Percentiles rank a stretch among this genome's conserved stretches.
Conservation (phyloP, 1,140 invertebrate species). For the Zeugodacus cucurbitae region DNA sequence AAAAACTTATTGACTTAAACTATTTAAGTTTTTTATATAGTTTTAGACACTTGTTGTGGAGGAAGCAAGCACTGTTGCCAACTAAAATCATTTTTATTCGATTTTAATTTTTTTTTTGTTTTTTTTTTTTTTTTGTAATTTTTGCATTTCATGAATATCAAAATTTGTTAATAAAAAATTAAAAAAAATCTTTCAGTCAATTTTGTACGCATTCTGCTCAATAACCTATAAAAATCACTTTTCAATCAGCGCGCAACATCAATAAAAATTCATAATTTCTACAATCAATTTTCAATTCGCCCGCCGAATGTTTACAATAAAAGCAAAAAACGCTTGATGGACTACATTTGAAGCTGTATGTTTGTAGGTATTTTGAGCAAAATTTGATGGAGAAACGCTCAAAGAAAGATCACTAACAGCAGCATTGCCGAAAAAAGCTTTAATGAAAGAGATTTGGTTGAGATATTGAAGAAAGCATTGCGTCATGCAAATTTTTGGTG, state of each 20-base stretch:
- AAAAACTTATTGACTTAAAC: too few species aligned
- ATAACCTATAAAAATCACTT: neutral
- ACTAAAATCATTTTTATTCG: too few species aligned
- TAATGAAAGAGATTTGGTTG: neutral
- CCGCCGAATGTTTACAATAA: slow-evolving; percentile 3
- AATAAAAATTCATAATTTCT: neutral
- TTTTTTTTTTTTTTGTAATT: too few species aligned
- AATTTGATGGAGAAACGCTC: neutral
- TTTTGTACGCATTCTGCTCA: neutral
- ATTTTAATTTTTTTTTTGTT: too few species aligned
- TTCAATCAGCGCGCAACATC: neutral
- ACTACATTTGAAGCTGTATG: neutral
- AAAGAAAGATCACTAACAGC: neutral
- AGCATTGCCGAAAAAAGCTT: neutral
- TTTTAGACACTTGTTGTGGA: too few species aligned
- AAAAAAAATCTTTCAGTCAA: too few species aligned
- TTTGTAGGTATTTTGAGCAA: neutral
- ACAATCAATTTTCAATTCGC: slow-evolving; percentile 9
- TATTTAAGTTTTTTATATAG: too few species aligned
- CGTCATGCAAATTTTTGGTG: neutral
- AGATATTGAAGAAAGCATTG: neutral
- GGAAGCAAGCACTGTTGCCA: too few species aligned
- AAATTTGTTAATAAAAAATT: too few species aligned
- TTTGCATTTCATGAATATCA: too few species aligned
- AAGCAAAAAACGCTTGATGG: neutral